These are phyloP conservation scores for Premnoplex brunnescens DNA, from an alignment of 2,797 vertebrate genomes.

Conservation along the genomic window DNA sequence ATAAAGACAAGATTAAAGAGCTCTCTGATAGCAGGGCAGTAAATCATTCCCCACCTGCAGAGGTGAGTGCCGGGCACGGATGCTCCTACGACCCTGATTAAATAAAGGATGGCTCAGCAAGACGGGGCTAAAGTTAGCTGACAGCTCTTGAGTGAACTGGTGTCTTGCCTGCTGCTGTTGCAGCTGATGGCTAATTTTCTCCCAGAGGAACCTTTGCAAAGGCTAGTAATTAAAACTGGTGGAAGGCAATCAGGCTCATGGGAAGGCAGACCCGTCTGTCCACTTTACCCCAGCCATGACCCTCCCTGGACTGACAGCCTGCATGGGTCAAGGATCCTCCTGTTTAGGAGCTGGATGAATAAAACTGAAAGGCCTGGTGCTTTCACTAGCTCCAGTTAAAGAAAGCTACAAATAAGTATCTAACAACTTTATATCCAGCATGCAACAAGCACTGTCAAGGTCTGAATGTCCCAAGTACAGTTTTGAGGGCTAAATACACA, in stretches of 20 bases:
- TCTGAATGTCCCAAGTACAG: not conserved
- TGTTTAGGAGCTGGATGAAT: not conserved
- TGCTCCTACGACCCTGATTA: conserved; percentile 55
- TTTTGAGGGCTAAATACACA: not conserved
- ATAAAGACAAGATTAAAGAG: conserved; percentile 72
- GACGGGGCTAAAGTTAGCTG: conserved; percentile 19
- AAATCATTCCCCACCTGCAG: conserved; percentile 61
- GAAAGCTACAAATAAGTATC: not conserved
- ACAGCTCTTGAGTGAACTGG: conserved; percentile 46
- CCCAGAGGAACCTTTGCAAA: conserved; percentile 39
- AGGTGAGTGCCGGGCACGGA: not conserved
- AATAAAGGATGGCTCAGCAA: conserved; percentile 43
- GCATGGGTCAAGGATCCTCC: not conserved
- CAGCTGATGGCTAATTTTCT: conserved; percentile 34
- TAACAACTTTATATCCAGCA: not conserved
- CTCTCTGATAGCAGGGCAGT: conserved; percentile 37
- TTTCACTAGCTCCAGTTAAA: not conserved
- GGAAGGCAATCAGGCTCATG: conserved; percentile 18
- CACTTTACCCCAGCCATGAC: not conserved
- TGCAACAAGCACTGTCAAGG: not conserved
- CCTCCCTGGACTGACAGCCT: not conserved
- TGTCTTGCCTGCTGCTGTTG: not conserved
- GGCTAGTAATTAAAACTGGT: conserved; percentile 53
- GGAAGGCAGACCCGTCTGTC: not conserved
- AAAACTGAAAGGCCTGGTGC: not conserved